Evolutionary conservation across 2,797 vertebrate species (phyloP), one percentile per base, ranked within the genome.

Genomic region (Coilia nasus): DNA sequence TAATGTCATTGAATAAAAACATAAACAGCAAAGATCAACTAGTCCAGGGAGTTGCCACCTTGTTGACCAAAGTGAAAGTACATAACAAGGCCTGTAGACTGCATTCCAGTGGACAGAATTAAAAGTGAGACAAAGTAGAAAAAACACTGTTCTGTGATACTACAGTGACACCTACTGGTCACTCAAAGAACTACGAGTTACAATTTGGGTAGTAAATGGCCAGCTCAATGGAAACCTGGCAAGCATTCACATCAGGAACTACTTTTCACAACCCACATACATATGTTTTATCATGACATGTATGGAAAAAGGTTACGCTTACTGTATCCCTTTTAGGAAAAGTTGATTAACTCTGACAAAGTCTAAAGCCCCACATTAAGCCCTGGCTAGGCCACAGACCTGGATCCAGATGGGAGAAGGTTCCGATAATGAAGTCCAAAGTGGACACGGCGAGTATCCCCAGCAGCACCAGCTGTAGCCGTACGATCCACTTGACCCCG

Each of bases 401-500:
- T 95, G 97, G 97, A 91, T 99, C 96, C 23, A 99, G 95, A 90
- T 99, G 98, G 0, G 97, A 96, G 91, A 99, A 99, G 41, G 98
- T 98, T 83, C 98, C 98, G 0, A 98, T 93, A 25, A 99, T 96
- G 86, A 99, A 98, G 94, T 99, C 98, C 93, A 99, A 91, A 0
- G 98, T 99, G 12, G 98, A 99, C 86, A 98, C 88, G 0, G 97
- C 97, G 88, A 99, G 95, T 19, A 99, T 92, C 31, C 96, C 95
- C 84, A 99, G 95, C 85, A 99, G 96, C 86, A 99, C 93, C 86
- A 99, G 96, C 92, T 99, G 98, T 28, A 99, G 96, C 41, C 98
- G 95, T 85, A 99, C 95, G 35, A 99, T 98, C 98, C 98, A 99
- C 86, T 98, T 99, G 81, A 99, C 98, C 0, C 98, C 98, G 0